These are phyloP conservation scores for Schizotus pectinicornis DNA, from an alignment of 2,888 invertebrate species.

Conservation along the genomic window DNA sequence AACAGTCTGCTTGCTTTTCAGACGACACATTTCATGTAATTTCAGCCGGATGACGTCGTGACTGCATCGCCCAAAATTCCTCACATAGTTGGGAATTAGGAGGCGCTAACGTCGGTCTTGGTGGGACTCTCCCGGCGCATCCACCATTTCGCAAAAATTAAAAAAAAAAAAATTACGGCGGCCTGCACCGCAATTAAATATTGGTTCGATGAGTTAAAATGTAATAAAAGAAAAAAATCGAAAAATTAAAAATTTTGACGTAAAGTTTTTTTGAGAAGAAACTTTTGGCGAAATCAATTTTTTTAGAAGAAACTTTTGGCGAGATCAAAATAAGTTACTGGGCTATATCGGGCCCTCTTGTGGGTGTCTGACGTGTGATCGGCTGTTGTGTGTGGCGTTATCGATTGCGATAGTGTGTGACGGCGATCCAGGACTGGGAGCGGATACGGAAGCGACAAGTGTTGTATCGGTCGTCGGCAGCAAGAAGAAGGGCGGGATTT, in stretches of 20 bases:
- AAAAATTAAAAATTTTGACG: no score
- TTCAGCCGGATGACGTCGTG: background rate
- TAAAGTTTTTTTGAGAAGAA: no score
- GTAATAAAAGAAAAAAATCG: no score
- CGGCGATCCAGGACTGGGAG: conserved; percentile 8
- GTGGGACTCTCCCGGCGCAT: background rate
- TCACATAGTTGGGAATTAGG: no score
- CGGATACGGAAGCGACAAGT: conserved; percentile 28
- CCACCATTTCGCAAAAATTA: background rate
- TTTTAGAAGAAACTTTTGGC: no score
- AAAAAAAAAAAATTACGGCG: background rate
- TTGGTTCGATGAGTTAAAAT: no score
- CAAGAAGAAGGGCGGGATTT: conserved; percentile 23
- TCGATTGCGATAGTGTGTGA: background rate
- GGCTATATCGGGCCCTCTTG: background rate
- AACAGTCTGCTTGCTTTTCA: conserved; percentile 11
- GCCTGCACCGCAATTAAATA: no score
- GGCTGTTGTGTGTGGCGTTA: no score
- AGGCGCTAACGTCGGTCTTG: no score
- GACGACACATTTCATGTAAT: conserved; percentile 2
- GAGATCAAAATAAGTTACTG: background rate
- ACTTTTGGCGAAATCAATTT: no score
- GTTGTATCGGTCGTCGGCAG: conserved; percentile 23
- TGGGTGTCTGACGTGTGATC: background rate
- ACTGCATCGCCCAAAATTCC: no score